phyloP scores from a whole-genome alignment of 2,888 invertebrate species.

The Eristalis pertinax region DNA sequence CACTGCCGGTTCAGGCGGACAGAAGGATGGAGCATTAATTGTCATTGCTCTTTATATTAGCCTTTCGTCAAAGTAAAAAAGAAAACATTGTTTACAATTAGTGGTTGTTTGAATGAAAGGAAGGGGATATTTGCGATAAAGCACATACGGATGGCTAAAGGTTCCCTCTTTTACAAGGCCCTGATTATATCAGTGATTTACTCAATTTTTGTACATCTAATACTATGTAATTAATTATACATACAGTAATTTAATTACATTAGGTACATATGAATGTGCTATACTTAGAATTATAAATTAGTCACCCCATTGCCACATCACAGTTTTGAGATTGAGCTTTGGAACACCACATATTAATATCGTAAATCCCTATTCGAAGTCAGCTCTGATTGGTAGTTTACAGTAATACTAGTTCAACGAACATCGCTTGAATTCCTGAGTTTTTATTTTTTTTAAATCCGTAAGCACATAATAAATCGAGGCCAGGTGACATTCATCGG shows the following conservation, averaged over 20 bases:
- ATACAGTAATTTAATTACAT: slow-evolving; percentile 30
- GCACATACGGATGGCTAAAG: neutral
- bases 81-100: neutral
- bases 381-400: neutral
- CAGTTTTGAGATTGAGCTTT: neutral
- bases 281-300: neutral
- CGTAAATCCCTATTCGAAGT: neutral
- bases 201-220: slow-evolving; percentile 5
- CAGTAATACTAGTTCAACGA: neutral
- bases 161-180: neutral
- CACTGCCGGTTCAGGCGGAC: slow-evolving; percentile 27
- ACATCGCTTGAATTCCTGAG: neutral
- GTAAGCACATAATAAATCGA: neutral
- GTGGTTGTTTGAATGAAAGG: neutral
- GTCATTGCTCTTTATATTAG: neutral
- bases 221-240: slow-evolving; percentile 4
- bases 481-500: neutral
- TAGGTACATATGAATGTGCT: slow-evolving; percentile 38
- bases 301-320: neutral
- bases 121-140: neutral
- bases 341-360: neutral
- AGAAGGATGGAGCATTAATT: neutral
- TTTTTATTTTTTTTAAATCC: neutral
- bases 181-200: neutral
- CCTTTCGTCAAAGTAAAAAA: neutral